These are phyloP conservation scores for Rhea americana DNA, from an alignment of 2,113 vertebrate genomes.

Conservation along the genomic window DNA sequence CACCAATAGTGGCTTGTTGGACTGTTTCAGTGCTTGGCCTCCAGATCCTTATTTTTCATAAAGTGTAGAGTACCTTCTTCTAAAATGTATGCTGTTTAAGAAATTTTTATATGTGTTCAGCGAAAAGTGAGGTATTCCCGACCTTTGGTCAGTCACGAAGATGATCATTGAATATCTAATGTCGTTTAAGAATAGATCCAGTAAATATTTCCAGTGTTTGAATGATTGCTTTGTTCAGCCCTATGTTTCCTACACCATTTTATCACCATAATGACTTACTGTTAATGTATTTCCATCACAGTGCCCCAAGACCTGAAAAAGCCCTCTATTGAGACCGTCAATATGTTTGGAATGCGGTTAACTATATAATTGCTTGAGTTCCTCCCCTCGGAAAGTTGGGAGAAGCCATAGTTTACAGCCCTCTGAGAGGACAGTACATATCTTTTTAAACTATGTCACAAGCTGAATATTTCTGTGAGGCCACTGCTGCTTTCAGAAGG, in stretches of 20 bases:
- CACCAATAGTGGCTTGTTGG: neutral
- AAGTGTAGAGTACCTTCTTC: neutral
- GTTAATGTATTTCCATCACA: neutral
- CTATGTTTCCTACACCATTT: neutral
- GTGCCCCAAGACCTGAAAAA: neutral
- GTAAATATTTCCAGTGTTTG: neutral
- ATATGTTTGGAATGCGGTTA: neutral
- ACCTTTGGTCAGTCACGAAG: neutral
- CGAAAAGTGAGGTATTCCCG: neutral
- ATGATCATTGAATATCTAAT: fast-evolving
- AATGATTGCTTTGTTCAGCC: neutral
- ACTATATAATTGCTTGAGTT: neutral
- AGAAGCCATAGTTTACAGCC: neutral
- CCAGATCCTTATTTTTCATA: neutral
- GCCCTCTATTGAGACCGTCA: neutral
- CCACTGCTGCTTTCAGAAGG: neutral
- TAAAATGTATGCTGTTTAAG: neutral
- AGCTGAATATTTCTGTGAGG: neutral
- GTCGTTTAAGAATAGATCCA: neutral
- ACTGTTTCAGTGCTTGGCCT: neutral
- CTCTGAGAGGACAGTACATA: neutral
- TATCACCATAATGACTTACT: neutral
- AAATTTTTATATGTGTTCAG: no score
- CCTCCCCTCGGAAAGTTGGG: neutral
- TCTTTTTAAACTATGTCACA: neutral